Evolutionary conservation across 2,888 invertebrate species (phyloP).

Genomic region (Opisthograptis luteolata): DNA sequence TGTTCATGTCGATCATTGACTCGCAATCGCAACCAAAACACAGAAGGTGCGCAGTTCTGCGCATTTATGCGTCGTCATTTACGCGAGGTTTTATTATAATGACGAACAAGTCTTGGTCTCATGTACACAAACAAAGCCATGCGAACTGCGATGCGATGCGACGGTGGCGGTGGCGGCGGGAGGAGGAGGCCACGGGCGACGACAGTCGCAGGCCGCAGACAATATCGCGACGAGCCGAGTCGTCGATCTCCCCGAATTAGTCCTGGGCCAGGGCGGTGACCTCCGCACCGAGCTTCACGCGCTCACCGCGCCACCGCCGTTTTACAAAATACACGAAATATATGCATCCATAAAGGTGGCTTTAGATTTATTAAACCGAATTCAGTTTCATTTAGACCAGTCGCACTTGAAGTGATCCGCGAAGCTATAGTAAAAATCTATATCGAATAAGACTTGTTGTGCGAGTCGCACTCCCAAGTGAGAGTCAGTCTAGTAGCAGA

Average conservation of each 20-base stretch:
- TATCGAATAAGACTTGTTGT: too few relatives aligned
- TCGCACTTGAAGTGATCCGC: too few relatives aligned
- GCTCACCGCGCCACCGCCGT: conserved; percentile 49
- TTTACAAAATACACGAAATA: conserved; percentile 31
- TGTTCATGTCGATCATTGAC: neutral
- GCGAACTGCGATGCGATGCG: conserved; percentile 51
- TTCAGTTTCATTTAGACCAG: too few relatives aligned
- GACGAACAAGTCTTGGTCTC: conserved; percentile 44
- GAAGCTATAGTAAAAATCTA: too few relatives aligned
- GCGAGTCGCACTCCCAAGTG: too few relatives aligned
- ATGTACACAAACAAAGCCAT: conserved; percentile 61
- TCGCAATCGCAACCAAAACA: conserved; percentile 11
- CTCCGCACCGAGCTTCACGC: conserved; percentile 54
- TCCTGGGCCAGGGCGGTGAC: conserved; percentile 82
- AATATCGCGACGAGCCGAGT: conserved; percentile 72
- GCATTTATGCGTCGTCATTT: conserved; percentile 35
- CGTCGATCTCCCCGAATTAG: conserved; percentile 84
- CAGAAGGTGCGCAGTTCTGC: conserved; percentile 34
- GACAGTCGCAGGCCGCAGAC: conserved; percentile 66
- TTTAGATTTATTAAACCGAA: neutral
- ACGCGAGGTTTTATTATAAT: conserved; percentile 46
- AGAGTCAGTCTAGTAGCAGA: too few relatives aligned
- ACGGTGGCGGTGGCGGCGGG: too few relatives aligned
- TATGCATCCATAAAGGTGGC: neutral
- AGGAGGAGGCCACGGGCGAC: conserved; percentile 42